Base-by-base conservation (phyloP, 2,113 vertebrate species). In the Lanius collurio region DNA sequence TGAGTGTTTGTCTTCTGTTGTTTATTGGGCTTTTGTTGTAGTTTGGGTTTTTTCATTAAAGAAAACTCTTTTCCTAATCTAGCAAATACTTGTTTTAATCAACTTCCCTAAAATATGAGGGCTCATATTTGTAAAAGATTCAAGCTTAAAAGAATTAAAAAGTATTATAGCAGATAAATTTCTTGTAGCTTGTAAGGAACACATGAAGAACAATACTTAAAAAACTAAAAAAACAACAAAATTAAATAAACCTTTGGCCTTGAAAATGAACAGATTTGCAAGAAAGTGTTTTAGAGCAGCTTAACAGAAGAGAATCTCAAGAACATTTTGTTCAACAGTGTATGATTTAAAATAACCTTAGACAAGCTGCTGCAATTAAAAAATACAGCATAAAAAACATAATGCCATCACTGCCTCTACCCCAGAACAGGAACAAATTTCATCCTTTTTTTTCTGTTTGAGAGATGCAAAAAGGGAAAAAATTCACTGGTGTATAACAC, bases 341-440 rank as follows among this genome's bases (percentile, higher is more conserved):
- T 86, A 77, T 76, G 49, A 73, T 75, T 93, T 76, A 84, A 82
- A 95, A 85, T 90, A 91, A 73, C 53, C 80, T 65, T 44, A 71
- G 47, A 90, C n/a, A 90, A 83, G 50, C 65, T 73, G 62, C 82
- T 89, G 53, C 47, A 79, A 91, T 60, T 85, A 79, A 82, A 57
- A 85, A 80, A 21, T 68, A 79, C 28, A 69, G 55, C 37, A 69
- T 31, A 92, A 80, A 76, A 91, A 87, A 30, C 39, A 42, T 55
- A 57, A 50, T 63, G 55, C 42, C 63, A 69, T 71, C 35, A 46
- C 39, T 85, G 63, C 37, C 35, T 88, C 33, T 69, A 76, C 8
- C 37, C 18, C 30, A 57, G 53, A 82, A 82, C 16, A 73, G 0
- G 3, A 85, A 68, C 12, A 85, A 78, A 79, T 56, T 22, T 78